A percentile compares a stretch with the other conserved stretches of the same genome.
phyloP scores from a whole-genome alignment of 2,888 invertebrate genomes.

The Salticus scenicus region DNA sequence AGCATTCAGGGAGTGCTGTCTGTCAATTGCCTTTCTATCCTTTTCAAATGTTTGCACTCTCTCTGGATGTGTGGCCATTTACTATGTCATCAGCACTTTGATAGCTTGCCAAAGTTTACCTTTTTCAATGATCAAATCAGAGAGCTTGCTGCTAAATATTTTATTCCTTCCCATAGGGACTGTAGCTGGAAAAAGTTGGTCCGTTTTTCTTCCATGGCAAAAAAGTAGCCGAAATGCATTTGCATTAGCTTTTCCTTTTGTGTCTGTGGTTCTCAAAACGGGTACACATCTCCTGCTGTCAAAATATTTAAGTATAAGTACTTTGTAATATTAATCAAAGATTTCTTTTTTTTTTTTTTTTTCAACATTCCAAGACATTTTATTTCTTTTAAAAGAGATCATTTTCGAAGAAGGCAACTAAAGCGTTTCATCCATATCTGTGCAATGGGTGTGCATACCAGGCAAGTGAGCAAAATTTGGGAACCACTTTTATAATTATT shows the following conservation, averaged over 20 bases:
- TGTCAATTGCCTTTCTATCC: constrained; percentile 41
- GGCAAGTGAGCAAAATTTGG: constrained; percentile 16
- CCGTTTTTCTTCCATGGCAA: constrained; percentile 29
- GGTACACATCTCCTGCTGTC: neutral
- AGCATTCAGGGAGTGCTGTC: constrained; percentile 37
- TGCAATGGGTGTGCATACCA: constrained; percentile 52
- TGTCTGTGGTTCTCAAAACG: constrained; percentile 23
- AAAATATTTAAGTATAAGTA: neutral
- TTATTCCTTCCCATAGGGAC: constrained; percentile 35
- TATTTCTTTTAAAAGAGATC: neutral
- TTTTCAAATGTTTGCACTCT: constrained; percentile 15
- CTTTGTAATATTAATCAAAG: neutral
- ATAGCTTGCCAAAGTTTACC: constrained; percentile 68
- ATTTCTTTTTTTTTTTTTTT: too few species aligned
- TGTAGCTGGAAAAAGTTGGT: neutral
- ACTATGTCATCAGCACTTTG: constrained; percentile 42
- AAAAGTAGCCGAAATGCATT: constrained; percentile 13
- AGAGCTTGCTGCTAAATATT: constrained; percentile 67
- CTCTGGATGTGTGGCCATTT: constrained; percentile 5
- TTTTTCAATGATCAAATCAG: constrained; percentile 67
- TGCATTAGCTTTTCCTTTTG: constrained; percentile 6
- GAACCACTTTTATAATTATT: constrained; percentile 13
- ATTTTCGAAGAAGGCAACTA: constrained; percentile 3
- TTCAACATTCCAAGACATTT: constrained; percentile 19
- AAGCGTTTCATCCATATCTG: neutral